Conservation (phyloP, 2,888 invertebrate species). For the Calameuta pallipes region DNA sequence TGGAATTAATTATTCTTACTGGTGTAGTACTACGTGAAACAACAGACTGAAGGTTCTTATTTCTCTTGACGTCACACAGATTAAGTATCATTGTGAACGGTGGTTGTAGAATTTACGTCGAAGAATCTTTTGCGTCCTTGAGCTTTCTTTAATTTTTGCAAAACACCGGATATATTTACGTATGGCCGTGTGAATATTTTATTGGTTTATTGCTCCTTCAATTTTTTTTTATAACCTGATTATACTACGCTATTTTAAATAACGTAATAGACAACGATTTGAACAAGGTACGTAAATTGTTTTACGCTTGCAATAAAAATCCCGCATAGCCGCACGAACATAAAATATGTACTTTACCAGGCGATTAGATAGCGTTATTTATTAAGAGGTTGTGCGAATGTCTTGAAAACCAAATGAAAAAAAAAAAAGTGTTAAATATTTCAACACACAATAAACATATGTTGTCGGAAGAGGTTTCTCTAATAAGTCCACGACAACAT, state of each 20-base stretch:
- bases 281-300: not conserved
- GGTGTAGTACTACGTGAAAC: not conserved
- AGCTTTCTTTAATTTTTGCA: too few species aligned
- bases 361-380: not conserved
- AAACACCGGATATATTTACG: not conserved
- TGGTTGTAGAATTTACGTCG: not conserved
- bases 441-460: not conserved
- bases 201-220: not conserved
- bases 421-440: not conserved
- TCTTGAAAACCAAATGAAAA: not conserved
- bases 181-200: not conserved
- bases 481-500: not conserved
- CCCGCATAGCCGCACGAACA: not conserved
- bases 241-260: not conserved
- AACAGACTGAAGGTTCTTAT: not conserved
- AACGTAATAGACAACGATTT: not conserved
- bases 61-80: not conserved
- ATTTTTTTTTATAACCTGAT: not conserved
- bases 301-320: not conserved
- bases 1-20: not conserved
- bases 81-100: not conserved
- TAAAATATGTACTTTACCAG: not conserved
- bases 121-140: too few species aligned
- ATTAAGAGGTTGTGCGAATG: not conserved
- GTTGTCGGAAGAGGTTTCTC: not conserved